Base-by-base conservation (phyloP, 1,140 invertebrate species). In the Drosophila ficusphila region DNA sequence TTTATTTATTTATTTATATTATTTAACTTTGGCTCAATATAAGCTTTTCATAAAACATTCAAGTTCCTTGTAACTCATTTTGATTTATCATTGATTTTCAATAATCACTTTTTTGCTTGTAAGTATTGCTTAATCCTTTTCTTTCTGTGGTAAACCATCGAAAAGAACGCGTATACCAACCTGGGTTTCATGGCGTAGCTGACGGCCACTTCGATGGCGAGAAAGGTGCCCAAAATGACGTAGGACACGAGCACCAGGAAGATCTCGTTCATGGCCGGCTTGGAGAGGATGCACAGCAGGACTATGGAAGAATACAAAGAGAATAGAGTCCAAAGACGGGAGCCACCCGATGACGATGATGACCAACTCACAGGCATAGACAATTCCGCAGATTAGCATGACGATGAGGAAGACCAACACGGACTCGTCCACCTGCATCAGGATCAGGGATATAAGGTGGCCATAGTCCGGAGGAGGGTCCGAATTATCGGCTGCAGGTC, bases 261-360 rank as follows among this genome's bases (percentile, higher is more conserved):
- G 39, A 97, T 95, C 90, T 97, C 97, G 91, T 97, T 97, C 92
- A 97, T 96, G 4, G 96, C 95, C 14, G 96, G 95, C 69, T 96
- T 93, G 54, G 95, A 95, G 36, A 97, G 94, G 39, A 96, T 94
- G 16, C 94, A 94, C 49, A 96, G 93, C 51, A 97, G 91, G 73
- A 94, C 95, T 94, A 94, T 42, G 56, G 42, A 31, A 16, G 39
- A 56, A 38, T 27, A 48, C 25, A 52, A 49, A 53, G 6, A 38
- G 56, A 72, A 47, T 64, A 62, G 5, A 29, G 16, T 42, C 25
- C 36, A 39, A 42, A 51, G 39, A 39, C 56, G 36, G 16, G 18
- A 18, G 57, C 49, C 69, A 74, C 19, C 51, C 72, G 27, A 7
- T 36, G 36, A 19, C 9, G n/a, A n/a, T 1, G 38, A 21, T 29